Base-by-base conservation (phyloP, 2,113 vertebrate species). In the Chloropsis cyanopogon region DNA sequence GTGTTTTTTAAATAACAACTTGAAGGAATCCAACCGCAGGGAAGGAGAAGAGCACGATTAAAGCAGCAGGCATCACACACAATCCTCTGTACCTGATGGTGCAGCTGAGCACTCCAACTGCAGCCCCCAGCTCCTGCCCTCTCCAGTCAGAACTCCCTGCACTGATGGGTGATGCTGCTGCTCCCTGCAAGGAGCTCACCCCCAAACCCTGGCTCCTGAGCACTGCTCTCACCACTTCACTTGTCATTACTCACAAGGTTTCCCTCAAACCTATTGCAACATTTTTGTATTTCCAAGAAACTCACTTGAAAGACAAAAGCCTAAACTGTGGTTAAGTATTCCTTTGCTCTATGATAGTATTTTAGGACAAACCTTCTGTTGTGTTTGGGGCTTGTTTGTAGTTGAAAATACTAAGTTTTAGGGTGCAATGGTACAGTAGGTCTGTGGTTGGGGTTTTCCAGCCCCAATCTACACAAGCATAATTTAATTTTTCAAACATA, bases 1-100 rank as follows among this genome's bases (percentile, higher is more conserved):
- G 88, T 78, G 83, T 8, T 90, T 85, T 90, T 95, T 10, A 50
- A 91, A 47, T 24, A 52, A 89, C 70, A 91, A 88, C 66, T 50
- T 33, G 66, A 81, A 89, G 82, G 56, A 91, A 85, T 37, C 87
- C 50, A 80, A 73, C 18, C 14, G 35, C 49, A 68, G 73, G 42
- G 50, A 57, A 72, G 86, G 76, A 78, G 18, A 28, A 7, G 56
- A 60, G 79, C 22, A n/a, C 73, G 24, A 6, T 9, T 19, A 72
- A 89, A 37, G 7, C 57, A 71, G 83, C 60, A 66, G 9, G 49
- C 50, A 77, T 2, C 64, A 46, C 5, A 60, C 3, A 19, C 29
- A 31, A 3, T 7, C 12, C 54, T 18, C 21, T 6, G 69, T 9
- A 46, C 41, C 12, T 3, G 29, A 9, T 6, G 52, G 5, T 39